Evolutionary conservation across 2,797 vertebrate species (phyloP).

Genomic region (Enteromius mattozi): DNA sequence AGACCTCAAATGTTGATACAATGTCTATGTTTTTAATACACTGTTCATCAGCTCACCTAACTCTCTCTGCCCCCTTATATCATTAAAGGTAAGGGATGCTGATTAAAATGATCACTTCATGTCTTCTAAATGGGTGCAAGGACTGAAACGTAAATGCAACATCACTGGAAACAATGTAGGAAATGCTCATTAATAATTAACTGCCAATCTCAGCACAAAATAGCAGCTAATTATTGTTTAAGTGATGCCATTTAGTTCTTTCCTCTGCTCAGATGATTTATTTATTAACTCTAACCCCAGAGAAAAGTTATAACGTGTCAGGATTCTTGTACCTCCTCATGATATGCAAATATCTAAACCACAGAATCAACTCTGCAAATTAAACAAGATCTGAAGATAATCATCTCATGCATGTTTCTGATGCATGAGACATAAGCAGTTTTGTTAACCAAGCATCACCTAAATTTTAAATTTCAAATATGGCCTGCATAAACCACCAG

Average conservation of each 20-base stretch:
- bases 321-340: constrained; percentile 14
- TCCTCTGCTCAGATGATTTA: constrained; percentile 69
- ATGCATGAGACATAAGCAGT: neutral
- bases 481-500: neutral
- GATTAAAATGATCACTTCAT: constrained; percentile 18
- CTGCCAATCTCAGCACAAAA: constrained; percentile 75
- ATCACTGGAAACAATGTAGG: constrained; percentile 49
- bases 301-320: constrained; percentile 51
- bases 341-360: constrained; percentile 40
- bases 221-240: constrained; percentile 81
- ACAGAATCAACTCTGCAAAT: constrained; percentile 17
- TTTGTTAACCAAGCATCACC: neutral
- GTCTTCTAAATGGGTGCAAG: constrained; percentile 38
- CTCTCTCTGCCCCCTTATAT: constrained; percentile 3
- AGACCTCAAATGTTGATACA: constrained; percentile 47
- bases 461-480: neutral
- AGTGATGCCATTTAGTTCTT: constrained; percentile 76
- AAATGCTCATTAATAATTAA: constrained; percentile 82
- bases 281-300: constrained; percentile 72
- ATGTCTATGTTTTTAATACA: constrained; percentile 41
- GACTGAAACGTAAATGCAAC: constrained; percentile 53
- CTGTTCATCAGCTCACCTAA: constrained; percentile 42
- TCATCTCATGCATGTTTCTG: neutral
- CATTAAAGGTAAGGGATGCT: constrained; percentile 32
- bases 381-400: constrained; percentile 12